Conservation (phyloP, 2,888 invertebrate species). For the Drosophila pseudotalamancana region DNA sequence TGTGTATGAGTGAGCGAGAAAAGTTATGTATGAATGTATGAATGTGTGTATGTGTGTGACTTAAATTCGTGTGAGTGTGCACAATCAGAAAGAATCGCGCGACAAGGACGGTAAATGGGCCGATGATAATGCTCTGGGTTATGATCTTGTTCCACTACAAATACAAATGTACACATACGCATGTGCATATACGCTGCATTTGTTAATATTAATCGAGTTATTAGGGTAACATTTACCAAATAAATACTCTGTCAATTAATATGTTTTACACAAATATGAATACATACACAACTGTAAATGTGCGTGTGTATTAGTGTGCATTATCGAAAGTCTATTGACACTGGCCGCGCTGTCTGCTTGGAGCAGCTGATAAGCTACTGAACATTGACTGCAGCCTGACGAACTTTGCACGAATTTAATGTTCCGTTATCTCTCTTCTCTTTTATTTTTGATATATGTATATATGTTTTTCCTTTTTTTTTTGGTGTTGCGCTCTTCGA, state of each 20-base stretch:
- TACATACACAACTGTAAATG: not conserved
- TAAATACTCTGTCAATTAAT: not conserved
- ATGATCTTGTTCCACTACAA: too few relatives aligned
- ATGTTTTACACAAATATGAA: not conserved
- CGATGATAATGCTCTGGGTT: conserved; percentile 19
- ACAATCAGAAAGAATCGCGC: too few relatives aligned
- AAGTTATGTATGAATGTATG: too few relatives aligned
- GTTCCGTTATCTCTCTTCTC: conserved; percentile 5
- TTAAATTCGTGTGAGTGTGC: too few relatives aligned
- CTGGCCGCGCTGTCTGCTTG: conserved; percentile 69
- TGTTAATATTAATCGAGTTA: not conserved
- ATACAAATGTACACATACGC: too few relatives aligned
- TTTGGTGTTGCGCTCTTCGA: conserved; percentile 10
- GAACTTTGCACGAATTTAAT: conserved; percentile 57
- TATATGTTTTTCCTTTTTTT: conserved; percentile 13
- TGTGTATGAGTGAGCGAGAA: too few relatives aligned
- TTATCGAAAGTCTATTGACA: conserved; percentile 71
- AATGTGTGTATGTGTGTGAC: too few relatives aligned
- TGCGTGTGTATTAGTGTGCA: conserved; percentile 6
- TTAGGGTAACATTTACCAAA: conserved; percentile 6
- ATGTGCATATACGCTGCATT: too few relatives aligned
- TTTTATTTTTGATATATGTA: too few relatives aligned
- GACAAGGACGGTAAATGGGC: too few relatives aligned
- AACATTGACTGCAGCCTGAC: conserved; percentile 38
- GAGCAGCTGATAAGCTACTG: conserved; percentile 58